phyloP scores from a whole-genome alignment of 2,888 invertebrate genomes.

The Eupithecia vulgata region DNA sequence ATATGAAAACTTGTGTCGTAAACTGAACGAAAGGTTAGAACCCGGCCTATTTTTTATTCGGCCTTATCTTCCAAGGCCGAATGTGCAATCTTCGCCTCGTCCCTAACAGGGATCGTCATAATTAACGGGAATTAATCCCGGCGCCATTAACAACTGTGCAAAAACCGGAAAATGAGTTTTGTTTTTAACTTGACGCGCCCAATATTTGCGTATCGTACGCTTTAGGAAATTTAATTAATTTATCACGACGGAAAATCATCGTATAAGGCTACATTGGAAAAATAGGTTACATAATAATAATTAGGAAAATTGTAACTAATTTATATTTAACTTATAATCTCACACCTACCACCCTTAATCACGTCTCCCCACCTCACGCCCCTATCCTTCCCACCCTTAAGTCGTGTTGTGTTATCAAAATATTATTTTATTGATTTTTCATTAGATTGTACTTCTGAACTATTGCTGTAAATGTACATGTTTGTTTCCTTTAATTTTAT shows the following conservation, averaged over 20 bases:
- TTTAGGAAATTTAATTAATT: slow-evolving; percentile 7
- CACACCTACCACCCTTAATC: too few species aligned
- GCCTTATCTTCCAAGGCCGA: slow-evolving; percentile 1
- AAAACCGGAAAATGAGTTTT: slow-evolving; percentile 46
- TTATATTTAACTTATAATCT: too few species aligned
- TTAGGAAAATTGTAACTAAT: too few species aligned
- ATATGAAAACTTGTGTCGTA: neutral
- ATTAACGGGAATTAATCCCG: slow-evolving; percentile 47
- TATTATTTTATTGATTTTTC: too few species aligned
- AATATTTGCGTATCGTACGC: slow-evolving; percentile 23
- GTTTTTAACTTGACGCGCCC: slow-evolving; percentile 40
- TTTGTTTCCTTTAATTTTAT: too few species aligned
- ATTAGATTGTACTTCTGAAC: too few species aligned
- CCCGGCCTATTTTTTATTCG: neutral
- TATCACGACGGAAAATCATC: slow-evolving; percentile 5
- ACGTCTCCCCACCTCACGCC: too few species aligned
- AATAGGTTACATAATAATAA: too few species aligned
- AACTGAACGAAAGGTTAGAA: neutral
- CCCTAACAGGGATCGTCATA: slow-evolving; percentile 37
- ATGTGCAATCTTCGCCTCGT: neutral
- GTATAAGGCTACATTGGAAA: neutral
- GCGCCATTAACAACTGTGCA: slow-evolving; percentile 45
- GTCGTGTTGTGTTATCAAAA: too few species aligned
- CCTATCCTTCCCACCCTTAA: too few species aligned
- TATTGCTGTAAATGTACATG: too few species aligned